A percentile compares a stretch with the other conserved stretches of the same genome.
These are phyloP conservation scores for Seriola aureovittata DNA, from an alignment of 2,113 vertebrate species.

Conservation along the genomic window DNA sequence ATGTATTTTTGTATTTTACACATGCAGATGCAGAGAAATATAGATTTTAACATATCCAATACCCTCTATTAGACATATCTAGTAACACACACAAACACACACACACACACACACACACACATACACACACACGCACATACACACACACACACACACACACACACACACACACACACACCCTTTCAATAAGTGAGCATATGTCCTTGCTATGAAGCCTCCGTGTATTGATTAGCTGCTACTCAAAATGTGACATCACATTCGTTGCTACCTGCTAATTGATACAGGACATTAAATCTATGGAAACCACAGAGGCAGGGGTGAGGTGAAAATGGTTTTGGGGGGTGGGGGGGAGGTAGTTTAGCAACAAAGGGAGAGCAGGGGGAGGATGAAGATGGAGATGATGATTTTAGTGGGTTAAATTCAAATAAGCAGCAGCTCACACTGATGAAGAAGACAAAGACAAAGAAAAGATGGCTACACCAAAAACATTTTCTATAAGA, in stretches of 20 bases:
- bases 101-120: background rate
- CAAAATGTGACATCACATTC: slow-evolving; percentile 68
- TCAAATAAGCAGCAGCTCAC: background rate
- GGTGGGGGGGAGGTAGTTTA: too few relatives aligned
- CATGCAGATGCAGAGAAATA: too few relatives aligned
- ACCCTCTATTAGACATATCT: too few relatives aligned
- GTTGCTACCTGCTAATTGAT: slow-evolving; percentile 59
- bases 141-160: too few relatives aligned
- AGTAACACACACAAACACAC: background rate
- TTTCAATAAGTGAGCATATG: slow-evolving; percentile 30
- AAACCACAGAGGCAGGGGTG: slow-evolving; percentile 4
- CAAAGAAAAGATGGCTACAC: too few relatives aligned
- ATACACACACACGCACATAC: background rate
- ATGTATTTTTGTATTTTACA: too few relatives aligned
- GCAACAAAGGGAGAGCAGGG: background rate
- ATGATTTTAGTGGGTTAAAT: slow-evolving; percentile 23
- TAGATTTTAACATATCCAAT: too few relatives aligned
- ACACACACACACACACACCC: background rate
- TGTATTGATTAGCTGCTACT: slow-evolving; percentile 68
- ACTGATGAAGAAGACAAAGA: background rate
- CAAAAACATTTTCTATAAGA: too few relatives aligned
- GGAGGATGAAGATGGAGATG: slow-evolving; percentile 3
- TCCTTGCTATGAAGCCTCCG: slow-evolving; percentile 44
- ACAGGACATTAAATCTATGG: slow-evolving; percentile 48
- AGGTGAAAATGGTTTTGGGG: slow-evolving; percentile 19